A percentile compares a stretch with the other conserved stretches of the same genome.
phyloP scores from a whole-genome alignment of 2,113 vertebrate species.

The Platysteira castanea region DNA sequence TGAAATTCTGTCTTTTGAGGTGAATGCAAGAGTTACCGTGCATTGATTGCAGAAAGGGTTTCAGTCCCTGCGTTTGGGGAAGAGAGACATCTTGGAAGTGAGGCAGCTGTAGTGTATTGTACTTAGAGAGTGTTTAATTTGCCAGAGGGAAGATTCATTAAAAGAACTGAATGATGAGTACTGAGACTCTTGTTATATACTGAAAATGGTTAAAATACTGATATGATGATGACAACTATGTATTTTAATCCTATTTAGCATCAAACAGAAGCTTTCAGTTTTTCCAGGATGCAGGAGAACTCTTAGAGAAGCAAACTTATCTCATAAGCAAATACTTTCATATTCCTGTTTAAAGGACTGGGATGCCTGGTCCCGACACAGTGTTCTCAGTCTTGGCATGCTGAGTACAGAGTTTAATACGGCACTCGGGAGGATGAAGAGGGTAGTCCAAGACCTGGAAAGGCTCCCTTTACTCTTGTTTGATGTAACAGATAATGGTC shows the following conservation, averaged over 20 bases:
- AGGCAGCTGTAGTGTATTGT: neutral
- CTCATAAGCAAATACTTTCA: neutral
- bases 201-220: neutral
- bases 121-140: neutral
- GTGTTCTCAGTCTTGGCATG: neutral
- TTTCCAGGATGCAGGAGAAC: neutral
- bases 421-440: neutral
- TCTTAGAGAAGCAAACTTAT: neutral
- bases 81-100: neutral
- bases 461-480: neutral
- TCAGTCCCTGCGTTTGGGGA: neutral
- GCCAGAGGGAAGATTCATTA: neutral
- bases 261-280: neutral
- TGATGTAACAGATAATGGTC: neutral
- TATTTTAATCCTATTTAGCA: neutral
- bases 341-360: neutral
- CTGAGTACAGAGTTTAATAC: neutral
- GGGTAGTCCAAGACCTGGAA: neutral
- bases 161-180: neutral
- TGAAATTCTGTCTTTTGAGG: neutral
- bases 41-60: neutral
- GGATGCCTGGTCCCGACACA: neutral
- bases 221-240: fast-evolving
- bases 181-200: neutral
- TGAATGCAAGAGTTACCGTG: neutral